Evolutionary conservation across 2,113 vertebrate species (phyloP), one percentile per base, ranked within the genome.

Genomic region (Muscicapa adusta): DNA sequence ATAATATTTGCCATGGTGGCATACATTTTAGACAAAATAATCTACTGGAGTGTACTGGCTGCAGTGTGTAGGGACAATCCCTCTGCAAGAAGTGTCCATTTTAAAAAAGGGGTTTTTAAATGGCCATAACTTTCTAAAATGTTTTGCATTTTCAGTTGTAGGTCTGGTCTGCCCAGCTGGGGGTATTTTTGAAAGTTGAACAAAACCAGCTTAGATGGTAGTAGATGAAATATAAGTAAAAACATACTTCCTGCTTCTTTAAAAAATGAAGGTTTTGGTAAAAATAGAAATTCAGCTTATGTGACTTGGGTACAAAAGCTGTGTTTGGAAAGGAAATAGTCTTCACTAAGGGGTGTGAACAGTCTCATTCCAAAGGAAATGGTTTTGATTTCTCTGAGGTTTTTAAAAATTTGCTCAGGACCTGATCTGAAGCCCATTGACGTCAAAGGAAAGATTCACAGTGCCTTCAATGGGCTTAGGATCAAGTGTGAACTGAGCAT

Each of bases 311-410:
- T 67, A 91, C 1, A 23, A 93, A 86, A 80, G 22, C 83, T 88
- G 79, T 79, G 26, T 80, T 95, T 95, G 94, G 92, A 95, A 90
- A 94, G 92, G 95, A 95, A 95, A 96, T 86, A 92, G 83, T 94
- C 85, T 90, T 96, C 60, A 91, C 72, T 34, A 56, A 96, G 58
- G 95, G 72, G 91, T 80, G 85, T 92, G 94, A 93, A 80, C 67
- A 67, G 67, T 62, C 76, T 88, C 15, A 70, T 96, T 96, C 85
- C 88, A 92, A 95, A 74, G 34, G 91, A 96, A 93, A 95, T 96
- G 95, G 95, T 96, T 96, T 96, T 96, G 94, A 96, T 96, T 96
- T 96, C 88, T 88, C 79, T 96, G 96, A 94, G 96, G 96, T 94
- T 96, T 95, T 77, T 1, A 43, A 83, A 91, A 94, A 94, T 86